Evolutionary conservation across 2,888 invertebrate species (phyloP).

Genomic region (Glyphotaelius pellucidus): DNA sequence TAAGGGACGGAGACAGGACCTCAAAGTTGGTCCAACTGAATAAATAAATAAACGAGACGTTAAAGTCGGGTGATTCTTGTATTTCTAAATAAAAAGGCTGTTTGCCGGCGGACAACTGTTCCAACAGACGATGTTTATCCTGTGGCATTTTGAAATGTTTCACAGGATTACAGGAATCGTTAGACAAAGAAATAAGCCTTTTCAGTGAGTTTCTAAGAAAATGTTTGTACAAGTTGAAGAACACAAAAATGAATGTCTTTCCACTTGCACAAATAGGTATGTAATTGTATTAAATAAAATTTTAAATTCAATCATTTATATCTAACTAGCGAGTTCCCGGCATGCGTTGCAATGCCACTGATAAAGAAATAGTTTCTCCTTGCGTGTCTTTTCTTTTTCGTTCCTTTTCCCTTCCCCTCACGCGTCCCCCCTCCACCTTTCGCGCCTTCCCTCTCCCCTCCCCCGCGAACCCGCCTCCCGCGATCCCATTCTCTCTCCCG

Average conservation of each 20-base stretch:
- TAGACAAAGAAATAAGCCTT: neutral
- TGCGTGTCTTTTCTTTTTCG: too few relatives aligned
- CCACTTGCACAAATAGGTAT: neutral
- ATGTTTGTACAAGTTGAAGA: neutral
- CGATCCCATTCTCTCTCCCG: too few relatives aligned
- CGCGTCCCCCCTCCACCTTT: too few relatives aligned
- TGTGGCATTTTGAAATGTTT: conserved; percentile 33
- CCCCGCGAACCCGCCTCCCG: too few relatives aligned
- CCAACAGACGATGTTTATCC: conserved; percentile 35
- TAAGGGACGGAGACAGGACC: neutral
- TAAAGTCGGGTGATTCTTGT: conserved; percentile 30
- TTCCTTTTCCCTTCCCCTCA: too few relatives aligned
- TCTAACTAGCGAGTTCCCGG: too few relatives aligned
- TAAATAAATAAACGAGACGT: conserved; percentile 20
- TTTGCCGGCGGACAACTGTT: conserved; percentile 34
- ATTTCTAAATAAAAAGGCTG: conserved; percentile 20
- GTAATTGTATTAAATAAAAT: too few relatives aligned
- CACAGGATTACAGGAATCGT: neutral
- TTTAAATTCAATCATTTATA: too few relatives aligned
- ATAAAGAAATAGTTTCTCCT: too few relatives aligned
- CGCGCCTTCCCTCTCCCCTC: too few relatives aligned
- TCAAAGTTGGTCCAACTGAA: conserved; percentile 29
- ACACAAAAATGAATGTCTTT: neutral
- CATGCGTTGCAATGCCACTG: too few relatives aligned
- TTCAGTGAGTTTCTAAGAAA: neutral